Evolutionary conservation across 2,113 vertebrate genomes (phyloP), one percentile per base, ranked within the genome.

Genomic region (Neolamprologus sp.): DNA sequence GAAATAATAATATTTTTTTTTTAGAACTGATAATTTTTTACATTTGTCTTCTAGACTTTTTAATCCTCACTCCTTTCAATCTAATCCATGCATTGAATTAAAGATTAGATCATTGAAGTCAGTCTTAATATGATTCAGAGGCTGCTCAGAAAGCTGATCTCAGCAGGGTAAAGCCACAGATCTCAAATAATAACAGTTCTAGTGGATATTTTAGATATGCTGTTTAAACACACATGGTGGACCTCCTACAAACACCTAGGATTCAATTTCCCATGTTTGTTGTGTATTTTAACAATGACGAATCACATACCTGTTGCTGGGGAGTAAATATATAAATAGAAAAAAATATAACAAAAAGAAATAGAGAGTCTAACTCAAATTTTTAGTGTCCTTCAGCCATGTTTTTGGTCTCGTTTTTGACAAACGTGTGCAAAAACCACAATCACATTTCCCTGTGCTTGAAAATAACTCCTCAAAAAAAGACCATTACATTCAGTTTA

Each of bases 81-180:
- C 81, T 83, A 85, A 83, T 91, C 84, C 49, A 28, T 91, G 75
- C 75, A 85, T 87, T 55, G 51, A 91, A 93, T 87, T 88, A 35
- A 91, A 89, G 88, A 93, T 88, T 88, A 35, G 85, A 86, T 85
- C 91, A 92, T 85, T 89, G 51, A 93, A 93, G 78, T 75, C 40
- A 58, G 35, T 4, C 31, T 75, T 21, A 92, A 33, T 91, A 94
- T 95, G 86, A 94, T 95, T 89, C 71, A 94, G 28, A 4, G 19
- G 10, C 37, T 73, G 87, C 84, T 78, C 28, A 16, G 51, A 68
- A 51, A 85, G 53, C 81, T 89, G 87, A 89, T 85, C 87, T 93
- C 87, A 88, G 87, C 49, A 79, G 51, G 26, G 82, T 51, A 28
- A 86, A 71, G 71, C 33, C 80, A 26, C 84, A 42, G 78, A 85